A percentile compares a stretch with the other conserved stretches of the same genome.
Conservation (phyloP, 2,113 vertebrate species). For the Ptychochromis oligacanthus region DNA sequence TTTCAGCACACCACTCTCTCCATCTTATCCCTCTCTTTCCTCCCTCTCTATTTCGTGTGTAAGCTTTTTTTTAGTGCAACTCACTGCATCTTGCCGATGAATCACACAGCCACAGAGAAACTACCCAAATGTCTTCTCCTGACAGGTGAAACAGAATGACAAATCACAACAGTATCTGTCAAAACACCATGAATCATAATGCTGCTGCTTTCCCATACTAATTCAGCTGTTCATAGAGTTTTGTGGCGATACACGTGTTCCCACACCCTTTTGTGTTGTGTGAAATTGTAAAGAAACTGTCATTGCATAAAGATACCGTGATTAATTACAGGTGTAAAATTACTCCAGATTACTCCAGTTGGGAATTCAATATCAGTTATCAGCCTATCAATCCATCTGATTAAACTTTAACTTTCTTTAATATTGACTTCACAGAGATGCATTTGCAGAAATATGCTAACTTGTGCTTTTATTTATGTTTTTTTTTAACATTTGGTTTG, state of each 20-base stretch:
- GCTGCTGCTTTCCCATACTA: neutral
- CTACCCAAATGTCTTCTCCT: constrained; percentile 7
- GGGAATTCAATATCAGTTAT: neutral
- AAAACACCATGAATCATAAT: constrained; percentile 37
- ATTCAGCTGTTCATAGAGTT: neutral
- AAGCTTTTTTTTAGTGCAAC: constrained; percentile 9
- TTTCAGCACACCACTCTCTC: neutral
- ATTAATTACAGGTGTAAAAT: neutral
- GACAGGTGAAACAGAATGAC: constrained; percentile 44
- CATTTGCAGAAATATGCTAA: neutral
- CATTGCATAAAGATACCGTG: neutral
- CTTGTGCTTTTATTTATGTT: neutral
- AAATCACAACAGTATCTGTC: constrained; percentile 37
- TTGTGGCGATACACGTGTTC: neutral
- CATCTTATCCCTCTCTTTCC: neutral
- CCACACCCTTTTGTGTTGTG: neutral
- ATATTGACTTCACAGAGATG: neutral
- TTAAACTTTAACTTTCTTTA: neutral
- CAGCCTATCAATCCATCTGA: neutral
- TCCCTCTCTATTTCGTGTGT: constrained; percentile 11
- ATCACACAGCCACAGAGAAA: constrained; percentile 6
- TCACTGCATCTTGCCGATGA: constrained; percentile 2
- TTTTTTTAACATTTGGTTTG: neutral
- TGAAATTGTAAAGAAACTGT: too few relatives aligned
- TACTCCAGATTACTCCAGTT: neutral